Conservation (phyloP, 2,113 vertebrate species). For the Falco punctatus region DNA sequence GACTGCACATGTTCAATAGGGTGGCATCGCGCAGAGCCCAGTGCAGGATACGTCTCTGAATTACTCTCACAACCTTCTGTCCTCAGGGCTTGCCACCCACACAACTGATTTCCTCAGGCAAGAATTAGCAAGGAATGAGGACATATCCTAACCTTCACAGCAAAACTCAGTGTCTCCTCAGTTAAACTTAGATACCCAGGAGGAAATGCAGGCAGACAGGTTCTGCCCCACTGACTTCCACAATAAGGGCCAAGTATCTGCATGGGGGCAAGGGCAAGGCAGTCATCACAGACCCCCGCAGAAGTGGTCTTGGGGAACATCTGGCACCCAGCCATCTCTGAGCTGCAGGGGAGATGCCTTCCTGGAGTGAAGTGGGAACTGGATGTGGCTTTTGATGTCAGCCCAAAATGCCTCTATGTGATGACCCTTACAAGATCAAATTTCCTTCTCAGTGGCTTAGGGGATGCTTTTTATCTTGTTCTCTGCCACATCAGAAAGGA, state of each 20-base stretch:
- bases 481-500: background rate
- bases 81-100: background rate
- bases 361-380: background rate
- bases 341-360: background rate
- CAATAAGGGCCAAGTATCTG: background rate
- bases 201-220: background rate
- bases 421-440: background rate
- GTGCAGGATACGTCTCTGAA: background rate
- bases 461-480: background rate
- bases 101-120: background rate
- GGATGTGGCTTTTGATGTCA: background rate
- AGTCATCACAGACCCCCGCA: background rate
- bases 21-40: accelerated
- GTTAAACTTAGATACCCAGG: background rate
- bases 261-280: accelerated
- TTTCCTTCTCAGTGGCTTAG: background rate
- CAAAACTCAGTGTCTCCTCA: background rate
- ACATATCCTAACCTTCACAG: background rate
- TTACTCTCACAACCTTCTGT: background rate
- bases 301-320: background rate
- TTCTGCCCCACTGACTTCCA: background rate
- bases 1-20: background rate
- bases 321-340: background rate
- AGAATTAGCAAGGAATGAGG: background rate
- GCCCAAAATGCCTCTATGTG: background rate